A percentile compares a stretch with the other conserved stretches of the same genome.
Conservation (phyloP, 2,113 vertebrate genomes). For the Pseudorectes ferrugineus region DNA sequence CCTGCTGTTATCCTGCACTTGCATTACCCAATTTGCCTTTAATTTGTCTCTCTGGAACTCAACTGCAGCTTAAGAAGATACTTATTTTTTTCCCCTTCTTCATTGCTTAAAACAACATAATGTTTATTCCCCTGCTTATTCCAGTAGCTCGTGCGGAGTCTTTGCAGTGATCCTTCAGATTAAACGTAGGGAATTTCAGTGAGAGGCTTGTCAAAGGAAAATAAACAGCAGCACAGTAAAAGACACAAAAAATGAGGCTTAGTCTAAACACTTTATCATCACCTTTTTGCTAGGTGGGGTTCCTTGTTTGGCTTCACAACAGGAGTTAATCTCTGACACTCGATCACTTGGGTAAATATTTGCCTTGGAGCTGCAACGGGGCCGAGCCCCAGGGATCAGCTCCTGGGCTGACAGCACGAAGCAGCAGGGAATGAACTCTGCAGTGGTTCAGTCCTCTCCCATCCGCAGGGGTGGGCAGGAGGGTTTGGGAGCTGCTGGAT, state of each 20-base stretch:
- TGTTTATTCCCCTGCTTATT: background rate
- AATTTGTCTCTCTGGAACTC: background rate
- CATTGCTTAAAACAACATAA: background rate
- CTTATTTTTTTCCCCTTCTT: rapidly evolving
- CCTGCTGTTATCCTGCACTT: background rate
- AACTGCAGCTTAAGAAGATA: background rate
- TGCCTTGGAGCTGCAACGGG: background rate
- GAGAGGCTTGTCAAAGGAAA: background rate
- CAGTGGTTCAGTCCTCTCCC: rapidly evolving
- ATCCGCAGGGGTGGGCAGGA: background rate
- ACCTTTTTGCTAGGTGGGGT: background rate
- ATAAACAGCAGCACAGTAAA: background rate
- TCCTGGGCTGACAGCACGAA: background rate
- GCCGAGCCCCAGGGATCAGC: background rate
- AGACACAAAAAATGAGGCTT: background rate
- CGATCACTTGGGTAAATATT: background rate
- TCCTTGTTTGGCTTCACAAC: background rate
- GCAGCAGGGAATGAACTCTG: background rate
- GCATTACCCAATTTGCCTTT: background rate
- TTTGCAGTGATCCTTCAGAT: background rate
- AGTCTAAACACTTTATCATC: background rate
- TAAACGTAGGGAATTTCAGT: rapidly evolving
- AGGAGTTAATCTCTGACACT: background rate
- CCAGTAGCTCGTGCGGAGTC: rapidly evolving
- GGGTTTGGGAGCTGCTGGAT: rapidly evolving